A percentile compares a stretch with the other conserved stretches of the same genome.
phyloP scores from a whole-genome alignment of 2,888 invertebrate species.

The Crossocerus cetratus region DNA sequence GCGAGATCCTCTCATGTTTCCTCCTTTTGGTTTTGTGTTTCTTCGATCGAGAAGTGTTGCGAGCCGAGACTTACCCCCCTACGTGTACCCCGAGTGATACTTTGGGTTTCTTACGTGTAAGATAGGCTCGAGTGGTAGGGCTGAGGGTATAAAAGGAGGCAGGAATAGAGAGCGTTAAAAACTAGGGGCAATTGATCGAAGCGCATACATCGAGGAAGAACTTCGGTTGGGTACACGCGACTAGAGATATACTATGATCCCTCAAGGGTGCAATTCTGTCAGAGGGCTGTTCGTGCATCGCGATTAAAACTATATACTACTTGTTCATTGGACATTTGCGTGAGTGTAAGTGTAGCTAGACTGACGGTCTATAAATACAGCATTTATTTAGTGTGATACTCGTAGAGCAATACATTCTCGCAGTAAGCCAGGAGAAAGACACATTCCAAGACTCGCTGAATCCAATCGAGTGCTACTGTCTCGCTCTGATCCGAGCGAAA shows the following conservation, averaged over 20 bases:
- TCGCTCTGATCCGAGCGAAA: neutral
- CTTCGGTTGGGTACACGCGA: neutral
- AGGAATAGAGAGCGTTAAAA: constrained; percentile 6
- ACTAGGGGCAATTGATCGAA: constrained; percentile 39
- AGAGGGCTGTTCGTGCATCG: too few species aligned
- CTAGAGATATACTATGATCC: neutral
- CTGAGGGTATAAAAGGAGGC: neutral
- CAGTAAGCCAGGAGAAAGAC: too few species aligned
- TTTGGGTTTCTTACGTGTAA: too few species aligned
- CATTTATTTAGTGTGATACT: too few species aligned
- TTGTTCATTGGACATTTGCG: too few species aligned
- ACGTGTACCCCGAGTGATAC: too few species aligned
- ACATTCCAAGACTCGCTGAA: neutral
- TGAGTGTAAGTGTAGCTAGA: too few species aligned
- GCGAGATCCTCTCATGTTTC: neutral
- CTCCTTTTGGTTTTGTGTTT: neutral
- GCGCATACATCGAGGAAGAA: constrained; percentile 31
- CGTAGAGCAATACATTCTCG: too few species aligned
- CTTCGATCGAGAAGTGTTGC: neutral
- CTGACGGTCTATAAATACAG: too few species aligned
- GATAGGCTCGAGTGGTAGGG: neutral
- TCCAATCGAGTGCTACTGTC: constrained; percentile 6
- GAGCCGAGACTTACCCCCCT: too few species aligned
- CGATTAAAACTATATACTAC: too few species aligned
- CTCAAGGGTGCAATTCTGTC: too few species aligned